Evolutionary conservation across 2,797 vertebrate genomes (phyloP).

Genomic region (Apodemus agrarius): DNA sequence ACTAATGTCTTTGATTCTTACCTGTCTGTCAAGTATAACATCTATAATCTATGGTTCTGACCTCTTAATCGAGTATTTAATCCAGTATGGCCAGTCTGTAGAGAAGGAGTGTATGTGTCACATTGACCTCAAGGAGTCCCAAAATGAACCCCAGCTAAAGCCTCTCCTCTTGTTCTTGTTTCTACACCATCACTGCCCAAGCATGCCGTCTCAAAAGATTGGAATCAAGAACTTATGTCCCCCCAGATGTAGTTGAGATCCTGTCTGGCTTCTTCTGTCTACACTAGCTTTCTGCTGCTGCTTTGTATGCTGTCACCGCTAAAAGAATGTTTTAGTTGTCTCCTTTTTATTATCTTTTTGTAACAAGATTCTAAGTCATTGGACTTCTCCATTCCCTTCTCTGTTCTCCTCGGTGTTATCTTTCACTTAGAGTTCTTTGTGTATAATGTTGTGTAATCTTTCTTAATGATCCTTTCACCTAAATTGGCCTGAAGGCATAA

Average conservation of each 20-base stretch:
- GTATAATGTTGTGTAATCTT: not conserved
- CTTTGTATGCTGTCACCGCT: not conserved
- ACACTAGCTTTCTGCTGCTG: not conserved
- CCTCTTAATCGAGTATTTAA: slow-evolving; percentile 1
- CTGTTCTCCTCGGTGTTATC: not conserved
- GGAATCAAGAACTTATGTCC: not conserved
- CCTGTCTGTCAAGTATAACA: not conserved
- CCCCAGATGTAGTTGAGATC: not conserved
- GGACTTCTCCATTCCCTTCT: not conserved
- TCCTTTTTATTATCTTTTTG: not conserved
- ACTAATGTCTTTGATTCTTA: not conserved
- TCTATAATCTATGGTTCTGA: not conserved
- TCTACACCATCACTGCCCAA: not conserved
- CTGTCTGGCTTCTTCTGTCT: not conserved
- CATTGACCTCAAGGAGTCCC: not conserved
- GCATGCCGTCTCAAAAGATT: not conserved
- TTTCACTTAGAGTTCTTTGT: not conserved
- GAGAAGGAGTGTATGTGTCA: not conserved
- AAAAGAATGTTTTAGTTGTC: not conserved
- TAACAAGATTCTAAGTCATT: not conserved
- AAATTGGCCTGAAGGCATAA: not conserved
- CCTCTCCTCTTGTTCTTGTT: not conserved
- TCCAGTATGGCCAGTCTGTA: not conserved
- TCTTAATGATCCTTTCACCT: slow-evolving; percentile 8
- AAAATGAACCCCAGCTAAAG: not conserved